These are phyloP conservation scores for Lutraria lutraria DNA, from an alignment of 2,888 invertebrate species.

Conservation along the genomic window DNA sequence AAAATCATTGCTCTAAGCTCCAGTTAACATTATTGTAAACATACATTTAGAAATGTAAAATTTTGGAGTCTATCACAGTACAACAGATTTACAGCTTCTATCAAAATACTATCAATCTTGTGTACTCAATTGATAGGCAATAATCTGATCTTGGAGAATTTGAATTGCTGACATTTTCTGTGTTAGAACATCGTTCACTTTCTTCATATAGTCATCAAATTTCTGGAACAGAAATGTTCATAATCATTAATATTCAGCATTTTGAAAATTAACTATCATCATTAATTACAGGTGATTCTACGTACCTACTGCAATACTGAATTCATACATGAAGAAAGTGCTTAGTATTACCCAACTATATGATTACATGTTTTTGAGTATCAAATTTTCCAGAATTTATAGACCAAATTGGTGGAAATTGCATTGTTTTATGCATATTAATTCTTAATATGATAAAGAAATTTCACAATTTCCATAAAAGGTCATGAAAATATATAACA, in stretches of 20 bases:
- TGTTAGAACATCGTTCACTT: conserved; percentile 76
- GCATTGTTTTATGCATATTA: too few species aligned
- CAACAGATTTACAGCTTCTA: not conserved
- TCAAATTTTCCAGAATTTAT: too few species aligned
- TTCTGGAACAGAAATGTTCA: conserved; percentile 72
- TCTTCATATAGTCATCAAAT: conserved; percentile 80
- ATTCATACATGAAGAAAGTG: too few species aligned
- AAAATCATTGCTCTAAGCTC: not conserved
- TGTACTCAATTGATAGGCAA: conserved; percentile 70
- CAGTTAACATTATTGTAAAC: not conserved
- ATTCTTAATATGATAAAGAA: too few species aligned
- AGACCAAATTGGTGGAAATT: too few species aligned
- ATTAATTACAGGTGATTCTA: not conserved
- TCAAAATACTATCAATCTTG: conserved; percentile 43
- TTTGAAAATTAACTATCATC: not conserved
- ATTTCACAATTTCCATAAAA: too few species aligned
- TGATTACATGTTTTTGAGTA: too few species aligned
- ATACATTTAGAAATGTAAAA: not conserved
- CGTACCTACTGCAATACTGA: not conserved
- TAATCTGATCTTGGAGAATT: conserved; percentile 78
- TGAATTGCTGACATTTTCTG: conserved; percentile 81
- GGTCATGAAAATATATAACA: too few species aligned
- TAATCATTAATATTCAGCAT: not conserved
- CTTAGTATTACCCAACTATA: too few species aligned
- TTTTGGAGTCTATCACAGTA: conserved; percentile 10